Base-by-base conservation (phyloP, 2,797 vertebrate genomes). In the Semotilus atromaculatus region DNA sequence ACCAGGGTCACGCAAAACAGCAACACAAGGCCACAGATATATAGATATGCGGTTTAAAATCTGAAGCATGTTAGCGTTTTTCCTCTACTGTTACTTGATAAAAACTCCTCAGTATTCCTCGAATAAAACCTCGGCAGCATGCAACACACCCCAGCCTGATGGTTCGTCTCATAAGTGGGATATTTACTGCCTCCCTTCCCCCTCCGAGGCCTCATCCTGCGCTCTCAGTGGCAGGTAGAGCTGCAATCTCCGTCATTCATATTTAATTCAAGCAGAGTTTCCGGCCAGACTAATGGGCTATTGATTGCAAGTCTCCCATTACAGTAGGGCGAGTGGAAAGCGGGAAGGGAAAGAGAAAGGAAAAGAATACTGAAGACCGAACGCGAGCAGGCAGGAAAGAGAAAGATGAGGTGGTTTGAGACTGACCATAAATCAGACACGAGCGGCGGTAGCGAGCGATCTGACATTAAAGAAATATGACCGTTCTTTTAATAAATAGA, bases 221-320 rank as follows among this genome's bases (percentile, higher is more conserved):
- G 92, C 91, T 85, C 85, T 85, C 81, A 86, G 93, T 92, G 92
- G 93, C 94, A 95, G 95, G 93, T 95, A 95, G 88, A 94, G 94
- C 93, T 90, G 92, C 93, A 95, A 95, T 95, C 94, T 94, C 93
- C 93, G 94, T 94, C 95, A 95, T 95, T 95, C 94, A 95, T 95
- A 94, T 96, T 96, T 96, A 95, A 96, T 96, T 94, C 92, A 89
- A 88, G 90, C 91, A 91, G 93, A 95, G 94, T 93, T 94, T 95
- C 94, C 94, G 93, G 94, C 91, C 93, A 95, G 94, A 94, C 94
- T 95, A 95, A 95, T 96, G 95, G 89, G 94, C 92, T 95, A 96
- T 96, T 95, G 95, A 96, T 95, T 95, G 94, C 90, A 92, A 91
- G 92, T 94, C 93, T 95, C 94, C 89, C 90, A 91, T 96, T 95